Evolutionary conservation across 2,888 invertebrate species (phyloP).

Genomic region (Neelides folsomi): DNA sequence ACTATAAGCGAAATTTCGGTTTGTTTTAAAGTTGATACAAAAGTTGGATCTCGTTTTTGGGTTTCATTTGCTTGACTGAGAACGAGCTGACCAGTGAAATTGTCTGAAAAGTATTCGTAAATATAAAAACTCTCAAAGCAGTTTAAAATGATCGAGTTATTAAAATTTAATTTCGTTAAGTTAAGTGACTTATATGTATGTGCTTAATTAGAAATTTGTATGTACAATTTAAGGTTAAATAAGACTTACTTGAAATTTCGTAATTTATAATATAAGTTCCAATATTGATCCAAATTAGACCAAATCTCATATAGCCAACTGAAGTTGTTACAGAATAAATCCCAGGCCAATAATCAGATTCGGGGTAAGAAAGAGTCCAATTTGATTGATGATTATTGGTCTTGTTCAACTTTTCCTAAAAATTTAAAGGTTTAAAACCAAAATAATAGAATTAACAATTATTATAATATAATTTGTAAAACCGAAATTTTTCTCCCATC

Average conservation of each 20-base stretch:
- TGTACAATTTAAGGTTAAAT: not conserved
- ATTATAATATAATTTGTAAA: too few species aligned
- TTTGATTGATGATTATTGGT: slow-evolving; percentile 18
- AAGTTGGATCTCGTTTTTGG: slow-evolving; percentile 8
- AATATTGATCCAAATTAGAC: slow-evolving; percentile 10
- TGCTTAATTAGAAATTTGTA: not conserved
- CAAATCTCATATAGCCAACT: slow-evolving; percentile 12
- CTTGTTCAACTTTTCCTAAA: slow-evolving; percentile 11
- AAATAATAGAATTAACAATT: too few species aligned
- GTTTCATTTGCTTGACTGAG: slow-evolving; percentile 17
- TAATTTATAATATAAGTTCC: slow-evolving; percentile 9
- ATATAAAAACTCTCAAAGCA: not conserved
- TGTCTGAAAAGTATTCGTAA: slow-evolving; percentile 2
- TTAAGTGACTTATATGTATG: not conserved
- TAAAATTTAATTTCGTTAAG: not conserved
- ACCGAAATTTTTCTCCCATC: too few species aligned
- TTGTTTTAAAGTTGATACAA: slow-evolving; percentile 19
- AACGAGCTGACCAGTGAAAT: slow-evolving; percentile 20
- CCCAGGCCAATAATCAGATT: slow-evolving; percentile 10
- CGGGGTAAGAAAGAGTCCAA: slow-evolving; percentile 18
- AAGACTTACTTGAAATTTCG: not conserved
- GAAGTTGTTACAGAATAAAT: slow-evolving; percentile 16
- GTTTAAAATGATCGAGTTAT: not conserved
- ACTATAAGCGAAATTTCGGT: slow-evolving; percentile 17
- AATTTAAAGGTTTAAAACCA: not conserved